Evolutionary conservation across 2,113 vertebrate species (phyloP), one percentile per base, ranked within the genome.

Genomic region (Lipotes vexillifer): DNA sequence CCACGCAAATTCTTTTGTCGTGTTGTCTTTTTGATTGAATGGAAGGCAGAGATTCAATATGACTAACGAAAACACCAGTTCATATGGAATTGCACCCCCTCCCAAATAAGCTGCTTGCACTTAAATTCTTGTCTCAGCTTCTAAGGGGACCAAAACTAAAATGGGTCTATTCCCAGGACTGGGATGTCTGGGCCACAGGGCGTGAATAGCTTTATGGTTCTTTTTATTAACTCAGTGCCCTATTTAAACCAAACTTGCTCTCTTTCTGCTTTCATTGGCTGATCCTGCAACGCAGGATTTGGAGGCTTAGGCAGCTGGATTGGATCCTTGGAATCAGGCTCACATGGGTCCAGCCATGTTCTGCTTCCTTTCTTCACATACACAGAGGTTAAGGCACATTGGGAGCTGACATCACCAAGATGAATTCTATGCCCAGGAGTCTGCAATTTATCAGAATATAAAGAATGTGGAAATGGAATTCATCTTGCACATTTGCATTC

Each of bases 391-490:
- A 94, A 94, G n/a, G 49, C 44, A 94, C 82, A 17, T 0, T n/a
- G 29, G 49, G 33, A 88, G 49, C 33, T 78, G 84, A 88, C 10
- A n/a, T 68, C 88, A 77, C 41, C 77, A 31, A 61, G 88, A 59
- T 0, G 4, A 33, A 55, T 29, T 65, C 61, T 2, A 1, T 25
- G 71, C 41, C 88, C 49, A 21, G 83, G 31, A 93, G 74, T 33
- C 93, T 71, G 83, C 36, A 33, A 2, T 71, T 78, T 71, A 83
- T 97, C 94, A 93, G 66, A 94, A 86, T 17, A 72, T 74, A 38
- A 94, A 96, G 94, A 94, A 89, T 72, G 41, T 1, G 6, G 55
- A 94, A 71, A 36, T 92, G 91, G 97, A 97, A 97, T 94, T 94
- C 71, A 90, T 91, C 80, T 96, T 72, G 72, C 71, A 74, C 61